Base-by-base conservation (phyloP, 2,113 vertebrate genomes). In the Nasalis larvatus region DNA sequence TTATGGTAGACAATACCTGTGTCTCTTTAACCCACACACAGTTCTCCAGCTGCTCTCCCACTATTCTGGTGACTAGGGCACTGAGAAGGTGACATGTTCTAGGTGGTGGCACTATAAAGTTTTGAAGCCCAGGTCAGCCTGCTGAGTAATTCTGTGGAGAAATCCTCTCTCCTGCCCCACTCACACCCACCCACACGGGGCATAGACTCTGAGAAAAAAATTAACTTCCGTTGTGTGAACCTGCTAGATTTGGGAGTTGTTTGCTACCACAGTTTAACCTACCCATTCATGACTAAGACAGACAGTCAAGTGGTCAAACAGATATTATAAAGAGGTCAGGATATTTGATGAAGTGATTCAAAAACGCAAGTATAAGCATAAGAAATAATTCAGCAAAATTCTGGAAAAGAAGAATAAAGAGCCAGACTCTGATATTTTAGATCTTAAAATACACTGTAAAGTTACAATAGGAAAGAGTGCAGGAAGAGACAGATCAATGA, bases 381-480 rank as follows among this genome's bases (percentile, higher is more conserved):
- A 73, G 32, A 66, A 63, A 56, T 4, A 6, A 90, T 40, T 35
- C 45, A 63, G 40, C 18, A 88, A 74, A 71, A 60, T 80, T 89
- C 27, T 97, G 45, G 13, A 49, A 74, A 85, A 74, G n/a, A 47
- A 30, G 14, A 56, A 2, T 76, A 69, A 58, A 91, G n/a, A 66
- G 3, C 52, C 82, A 35, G 30, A 9, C 54, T 89, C 18, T 87
- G 21, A 68, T 80, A 74, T 42, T 87, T 86, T 73, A 90, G 47
- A 76, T 30, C 69, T 49, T 91, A 68, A 54, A 95, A 73, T 86
- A 76, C 21, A 54, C 32, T 66, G 27, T 49, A 88, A 89, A 88
- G 52, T 58, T 84, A 69, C 7, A 84, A 40, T 4, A 45, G 60
- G 63, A 80, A 49, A 89, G 35, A 40, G 10, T 69, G 2, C 16